Base-by-base conservation (phyloP, 2,797 vertebrate genomes). In the Helicolenus hilgendorfi region DNA sequence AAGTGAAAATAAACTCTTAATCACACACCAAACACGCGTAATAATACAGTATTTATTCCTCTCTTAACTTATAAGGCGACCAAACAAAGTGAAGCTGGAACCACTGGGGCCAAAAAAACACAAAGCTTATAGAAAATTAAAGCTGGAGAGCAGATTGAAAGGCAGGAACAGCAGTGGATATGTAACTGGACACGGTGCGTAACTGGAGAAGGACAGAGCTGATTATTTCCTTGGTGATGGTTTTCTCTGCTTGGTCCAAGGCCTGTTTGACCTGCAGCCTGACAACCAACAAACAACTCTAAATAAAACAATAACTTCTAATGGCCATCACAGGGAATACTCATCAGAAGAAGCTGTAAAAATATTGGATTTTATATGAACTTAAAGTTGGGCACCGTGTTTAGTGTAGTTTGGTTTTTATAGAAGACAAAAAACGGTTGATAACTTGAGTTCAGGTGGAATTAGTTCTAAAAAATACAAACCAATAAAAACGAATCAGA, bases 211-310 rank as follows among this genome's bases (percentile, higher is more conserved):
- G 92, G 84, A 93, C 91, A 79, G 80, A 62, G 91, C 87, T 91
- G 93, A 94, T 94, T 95, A 94, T 95, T 94, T 87, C 92, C 90
- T 79, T 92, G 95, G 95, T 92, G 92, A 95, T 92, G 81, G 85
- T 83, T 77, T 77, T 82, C 77, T 55, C 85, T 91, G 84, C 72
- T 77, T 71, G 77, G 75, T 79, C 86, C 86, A 81, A 83, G 91
- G 89, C 59, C 91, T 81, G 89, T 87, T 83, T 86, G 89, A 92
- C 91, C 92, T 74, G 76, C 4, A 84, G 74, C 74, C 80, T 92
- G 76, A 90, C 88, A 83, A 81, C 78, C 83, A 86, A 70, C 83
- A 84, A 74, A 74, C 79, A 84, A 64, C 63, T 68, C 73, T 70
- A 80, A 82, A 90, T 79, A 85, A 85, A 90, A 83, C 84, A 35